Evolutionary conservation across 2,888 invertebrate genomes (phyloP), one percentile per base, ranked within the genome.

Genomic region (Margaritifera margaritifera): DNA sequence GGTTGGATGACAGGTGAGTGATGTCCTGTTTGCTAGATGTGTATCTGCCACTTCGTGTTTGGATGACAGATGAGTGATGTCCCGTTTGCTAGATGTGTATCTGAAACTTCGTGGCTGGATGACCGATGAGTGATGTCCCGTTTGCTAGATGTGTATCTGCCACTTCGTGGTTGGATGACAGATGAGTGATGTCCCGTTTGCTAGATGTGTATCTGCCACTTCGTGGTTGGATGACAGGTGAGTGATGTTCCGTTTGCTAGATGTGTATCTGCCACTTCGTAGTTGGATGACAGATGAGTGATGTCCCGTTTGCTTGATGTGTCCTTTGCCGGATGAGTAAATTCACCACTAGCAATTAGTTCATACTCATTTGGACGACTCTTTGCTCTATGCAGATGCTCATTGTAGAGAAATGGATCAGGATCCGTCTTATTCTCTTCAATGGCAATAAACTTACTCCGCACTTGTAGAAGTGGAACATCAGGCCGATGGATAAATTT

Each of bases 391-490:
- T 20, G 20, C 18, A 50, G 22, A n/a, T 65, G 31, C 18, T 6
- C 18, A 24, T 54, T 55, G 20, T 54, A 65, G 11, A 72, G 59
- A 58, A 71, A 67, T 1, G 18, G n/a, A 25, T 63, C 67, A 20
- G 72, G 56, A 42, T 71, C 63, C 19, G 64, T 63, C 60, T 67
- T 72, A 55, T 72, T 72, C 25, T 72, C 72, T 50, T 58, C 56
- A 25, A 62, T 24, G n/a, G 62, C 25, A 31, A 74, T 74, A 57
- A 57, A 74, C 24, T 69, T 31, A 55, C 52, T 63, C 72, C 69
- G 72, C 22, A 57, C 53, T 51, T 70, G 66, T 51, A 69, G 72
- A 42, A 70, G 53, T 31, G 69, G 66, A 42, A 42, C 42, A 42
- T 42, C 42, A 11, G 42, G 42, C 42, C 42, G 2, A 42, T 11